Conservation (phyloP, 2,113 vertebrate species). For the Psephotus haematonotus region DNA sequence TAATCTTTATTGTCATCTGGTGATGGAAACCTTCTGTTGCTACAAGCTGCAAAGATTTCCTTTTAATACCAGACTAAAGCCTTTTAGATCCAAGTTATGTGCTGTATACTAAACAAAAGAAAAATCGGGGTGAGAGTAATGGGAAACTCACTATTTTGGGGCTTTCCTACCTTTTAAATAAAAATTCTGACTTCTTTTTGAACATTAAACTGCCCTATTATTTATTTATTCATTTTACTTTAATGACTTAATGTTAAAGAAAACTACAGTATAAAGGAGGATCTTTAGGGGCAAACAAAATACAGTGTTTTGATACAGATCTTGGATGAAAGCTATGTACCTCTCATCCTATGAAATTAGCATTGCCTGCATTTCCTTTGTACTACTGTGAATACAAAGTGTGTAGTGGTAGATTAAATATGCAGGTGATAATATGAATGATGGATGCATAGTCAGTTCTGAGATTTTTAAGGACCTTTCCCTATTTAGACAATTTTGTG, state of each 20-base stretch:
- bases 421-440: not conserved
- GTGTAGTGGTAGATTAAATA: not conserved
- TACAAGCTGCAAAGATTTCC: not conserved
- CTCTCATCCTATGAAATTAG: not conserved
- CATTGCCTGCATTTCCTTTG: not conserved
- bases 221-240: not conserved
- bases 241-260: not conserved
- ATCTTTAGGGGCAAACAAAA: not conserved
- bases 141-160: not conserved
- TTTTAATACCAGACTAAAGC: not conserved
- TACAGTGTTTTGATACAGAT: not conserved
- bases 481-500: not conserved
- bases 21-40: not conserved
- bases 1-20: not conserved
- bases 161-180: not conserved
- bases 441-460: not conserved
- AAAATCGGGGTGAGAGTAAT: not conserved
- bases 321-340: not conserved
- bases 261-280: not conserved
- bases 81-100: not conserved
- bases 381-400: not conserved
- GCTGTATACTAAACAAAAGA: not conserved
- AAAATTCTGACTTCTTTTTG: not conserved
- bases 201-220: not conserved
- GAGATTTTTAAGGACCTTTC: not conserved